A percentile compares a stretch with the other conserved stretches of the same genome.
These are phyloP conservation scores for Achatina immaculata DNA, from an alignment of 1,140 invertebrate species.

Conservation along the genomic window DNA sequence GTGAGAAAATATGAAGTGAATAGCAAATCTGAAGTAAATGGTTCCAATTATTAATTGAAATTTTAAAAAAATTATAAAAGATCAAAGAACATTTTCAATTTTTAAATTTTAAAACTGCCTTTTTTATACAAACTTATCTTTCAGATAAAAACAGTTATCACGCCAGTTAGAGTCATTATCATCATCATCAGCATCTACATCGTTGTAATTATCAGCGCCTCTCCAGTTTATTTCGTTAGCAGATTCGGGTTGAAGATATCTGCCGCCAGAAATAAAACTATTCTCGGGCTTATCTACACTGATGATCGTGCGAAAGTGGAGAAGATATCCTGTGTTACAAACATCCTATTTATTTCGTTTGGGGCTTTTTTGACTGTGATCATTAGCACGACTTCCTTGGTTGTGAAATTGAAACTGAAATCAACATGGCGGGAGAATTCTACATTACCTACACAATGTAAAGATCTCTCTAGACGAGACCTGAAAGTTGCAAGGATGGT, in stretches of 20 bases:
- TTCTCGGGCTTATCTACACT: background rate
- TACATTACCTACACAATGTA: background rate
- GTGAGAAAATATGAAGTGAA: too few species aligned
- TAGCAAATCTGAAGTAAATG: too few species aligned
- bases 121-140: too few species aligned
- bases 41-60: too few species aligned
- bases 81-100: too few species aligned
- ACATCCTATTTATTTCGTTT: constrained; percentile 10
- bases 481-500: constrained; percentile 22
- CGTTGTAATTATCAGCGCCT: background rate
- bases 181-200: background rate
- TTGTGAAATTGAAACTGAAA: background rate
- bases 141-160: background rate
- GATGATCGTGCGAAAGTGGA: background rate
- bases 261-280: background rate
- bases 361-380: background rate
- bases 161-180: background rate
- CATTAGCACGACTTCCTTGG: background rate
- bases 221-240: constrained; percentile 2
- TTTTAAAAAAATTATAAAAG: too few species aligned
- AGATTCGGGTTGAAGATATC: background rate
- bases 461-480: background rate
- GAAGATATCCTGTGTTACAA: background rate
- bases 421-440: background rate
- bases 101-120: too few species aligned